Evolutionary conservation across 2,113 vertebrate genomes (phyloP).

Genomic region (Strigops habroptila): DNA sequence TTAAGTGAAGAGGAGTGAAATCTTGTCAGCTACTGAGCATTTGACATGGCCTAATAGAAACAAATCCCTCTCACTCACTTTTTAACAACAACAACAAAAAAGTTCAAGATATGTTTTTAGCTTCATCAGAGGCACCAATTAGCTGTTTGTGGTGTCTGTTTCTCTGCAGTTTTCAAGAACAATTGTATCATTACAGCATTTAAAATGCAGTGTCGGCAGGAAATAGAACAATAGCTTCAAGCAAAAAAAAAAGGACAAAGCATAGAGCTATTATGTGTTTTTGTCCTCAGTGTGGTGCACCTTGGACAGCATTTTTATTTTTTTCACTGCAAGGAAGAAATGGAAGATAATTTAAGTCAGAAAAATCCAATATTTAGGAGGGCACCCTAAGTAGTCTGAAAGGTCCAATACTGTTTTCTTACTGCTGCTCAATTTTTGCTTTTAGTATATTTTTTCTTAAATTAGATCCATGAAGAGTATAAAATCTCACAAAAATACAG

Average conservation of each 20-base stretch:
- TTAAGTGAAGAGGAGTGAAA: conserved; percentile 23
- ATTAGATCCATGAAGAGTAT: background rate
- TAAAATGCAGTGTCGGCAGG: conserved; percentile 66
- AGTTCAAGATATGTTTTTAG: conserved; percentile 15
- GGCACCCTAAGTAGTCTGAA: background rate
- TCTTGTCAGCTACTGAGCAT: background rate
- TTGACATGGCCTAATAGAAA: conserved; percentile 18
- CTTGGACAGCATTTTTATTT: background rate
- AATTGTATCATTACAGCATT: conserved; percentile 69
- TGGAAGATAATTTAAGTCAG: background rate
- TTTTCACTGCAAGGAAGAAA: background rate
- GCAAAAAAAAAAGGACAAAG: conserved; percentile 25
- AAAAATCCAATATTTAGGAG: background rate
- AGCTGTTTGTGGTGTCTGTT: conserved; percentile 51
- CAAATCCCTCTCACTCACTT: background rate
- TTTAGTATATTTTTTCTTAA: background rate
- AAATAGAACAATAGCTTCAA: conserved; percentile 67
- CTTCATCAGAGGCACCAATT: conserved; percentile 61
- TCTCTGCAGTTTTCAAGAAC: conserved; percentile 67
- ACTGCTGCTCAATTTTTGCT: background rate
- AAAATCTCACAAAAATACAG: background rate
- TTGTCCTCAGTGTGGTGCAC: background rate
- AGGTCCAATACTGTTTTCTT: background rate
- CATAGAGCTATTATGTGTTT: background rate
- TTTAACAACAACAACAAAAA: background rate